phyloP scores from a whole-genome alignment of 1,140 invertebrate species.

The Drosophila lacertosa region DNA sequence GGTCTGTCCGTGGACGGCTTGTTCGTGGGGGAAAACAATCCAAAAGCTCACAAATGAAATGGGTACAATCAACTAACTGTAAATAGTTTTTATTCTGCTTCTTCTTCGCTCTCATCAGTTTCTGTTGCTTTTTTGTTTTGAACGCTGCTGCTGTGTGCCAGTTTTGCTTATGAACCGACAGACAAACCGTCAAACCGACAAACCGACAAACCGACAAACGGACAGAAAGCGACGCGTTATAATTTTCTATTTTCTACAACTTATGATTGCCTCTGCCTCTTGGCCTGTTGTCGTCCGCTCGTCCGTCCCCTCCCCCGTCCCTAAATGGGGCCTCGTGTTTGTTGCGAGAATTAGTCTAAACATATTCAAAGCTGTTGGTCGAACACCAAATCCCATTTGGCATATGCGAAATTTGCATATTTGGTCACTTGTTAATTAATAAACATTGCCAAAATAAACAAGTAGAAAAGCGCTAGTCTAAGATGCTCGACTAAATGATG shows the following conservation, averaged over 20 bases:
- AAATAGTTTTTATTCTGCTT: conserved; percentile 66
- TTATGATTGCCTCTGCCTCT: conserved; percentile 58
- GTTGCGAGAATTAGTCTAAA: conserved; percentile 1
- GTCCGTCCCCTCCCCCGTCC: neutral
- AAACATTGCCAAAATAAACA: conserved; percentile 41
- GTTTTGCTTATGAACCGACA: conserved; percentile 42
- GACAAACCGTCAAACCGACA: conserved; percentile 7
- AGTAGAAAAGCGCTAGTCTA: neutral
- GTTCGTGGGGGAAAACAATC: conserved; percentile 62
- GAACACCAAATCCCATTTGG: conserved; percentile 43
- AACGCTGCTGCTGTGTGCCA: conserved; percentile 37
- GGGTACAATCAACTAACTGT: conserved; percentile 82
- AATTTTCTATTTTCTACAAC: conserved; percentile 70
- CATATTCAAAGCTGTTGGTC: conserved; percentile 34
- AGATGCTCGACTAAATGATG: neutral
- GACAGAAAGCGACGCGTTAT: conserved; percentile 49
- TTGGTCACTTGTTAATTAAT: conserved; percentile 80
- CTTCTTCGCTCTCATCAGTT: conserved; percentile 32
- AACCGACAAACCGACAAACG: neutral
- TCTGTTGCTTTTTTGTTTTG: conserved; percentile 51
- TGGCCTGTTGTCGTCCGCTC: neutral
- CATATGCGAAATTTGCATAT: conserved; percentile 70
- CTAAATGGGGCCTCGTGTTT: no score
- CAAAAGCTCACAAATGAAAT: conserved; percentile 77
- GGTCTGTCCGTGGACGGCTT: conserved; percentile 28